Evolutionary conservation across 2,888 invertebrate genomes (phyloP), one percentile per base, ranked within the genome.

Genomic region (Crematogaster levior): DNA sequence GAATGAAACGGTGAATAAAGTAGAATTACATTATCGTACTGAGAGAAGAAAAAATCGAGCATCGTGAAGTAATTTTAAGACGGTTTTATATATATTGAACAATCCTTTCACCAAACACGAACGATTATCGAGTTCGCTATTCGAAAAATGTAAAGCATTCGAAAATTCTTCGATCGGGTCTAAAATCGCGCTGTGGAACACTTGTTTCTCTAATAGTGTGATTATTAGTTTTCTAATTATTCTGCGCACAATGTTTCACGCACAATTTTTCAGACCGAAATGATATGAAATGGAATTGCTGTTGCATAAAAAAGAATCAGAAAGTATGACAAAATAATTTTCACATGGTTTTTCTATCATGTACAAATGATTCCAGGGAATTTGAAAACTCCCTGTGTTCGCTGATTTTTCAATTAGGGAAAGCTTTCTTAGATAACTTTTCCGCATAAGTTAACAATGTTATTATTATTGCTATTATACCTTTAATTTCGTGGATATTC

Each of bases 1-100:
- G 87, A 85, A 81, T 88, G 88, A 65, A 53, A 66, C 66, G 5
- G 12, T 9, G 74, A 48, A n/a, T 12, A 40, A 56, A 53, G 27
- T 27, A 43, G 15, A 72, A n/a, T 73, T 43, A 21, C 21, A 34
- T 56, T 66, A 63, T 3, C 40, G 66, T 30, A 27, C 15, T 10
- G 24, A 2, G 6, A 27, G 4, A 1, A 6, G 9, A 66, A 46
- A 27, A 56, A 56, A 56, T 40, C 24, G 37, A 24, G 18, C 24
- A 10, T 21, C 34, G n/a, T 4, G 12, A 72, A 40, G 24, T 37
- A 53, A 24, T 70, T 51, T 70, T 48, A 3, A 18, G 21, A 70
- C 10, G 0, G 7, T 72, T 40, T 72, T 53, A 18, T 53, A n/a
- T n/a, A n/a, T n/a, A n/a, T n/a, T 18, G 37, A 3, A 10, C 72